phyloP scores from a whole-genome alignment of 2,888 invertebrate genomes.

The Ochropacha duplaris region DNA sequence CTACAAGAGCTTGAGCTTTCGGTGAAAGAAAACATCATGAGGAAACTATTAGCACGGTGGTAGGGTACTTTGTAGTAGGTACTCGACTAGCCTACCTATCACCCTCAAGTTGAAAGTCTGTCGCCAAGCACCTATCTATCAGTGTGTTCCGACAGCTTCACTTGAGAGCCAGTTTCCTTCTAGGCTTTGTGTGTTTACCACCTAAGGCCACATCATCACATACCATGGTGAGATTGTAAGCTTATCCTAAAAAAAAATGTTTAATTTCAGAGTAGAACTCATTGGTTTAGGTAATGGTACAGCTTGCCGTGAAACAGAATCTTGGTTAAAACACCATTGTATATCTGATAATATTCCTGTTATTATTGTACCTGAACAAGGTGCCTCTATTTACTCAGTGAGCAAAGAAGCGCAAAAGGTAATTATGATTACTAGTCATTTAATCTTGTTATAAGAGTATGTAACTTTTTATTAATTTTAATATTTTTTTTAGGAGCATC shows the following conservation, averaged over 20 bases:
- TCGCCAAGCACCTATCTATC: too few species aligned
- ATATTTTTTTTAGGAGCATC: slow-evolving; percentile 86
- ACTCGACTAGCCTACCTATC: too few species aligned
- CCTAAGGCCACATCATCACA: too few species aligned
- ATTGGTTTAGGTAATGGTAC: slow-evolving; percentile 96
- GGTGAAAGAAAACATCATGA: too few species aligned
- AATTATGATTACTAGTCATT: slow-evolving; percentile 10
- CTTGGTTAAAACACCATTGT: slow-evolving; percentile 84
- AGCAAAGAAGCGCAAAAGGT: slow-evolving; percentile 90
- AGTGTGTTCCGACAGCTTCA: too few species aligned
- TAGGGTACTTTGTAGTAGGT: too few species aligned
- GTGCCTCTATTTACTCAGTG: slow-evolving; percentile 96
- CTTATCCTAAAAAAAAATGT: not conserved
- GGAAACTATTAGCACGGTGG: too few species aligned
- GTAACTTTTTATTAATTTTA: not conserved
- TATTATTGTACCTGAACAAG: slow-evolving; percentile 94
- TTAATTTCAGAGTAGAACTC: slow-evolving; percentile 85
- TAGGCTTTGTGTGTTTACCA: too few species aligned
- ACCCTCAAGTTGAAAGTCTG: too few species aligned
- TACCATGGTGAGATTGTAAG: too few species aligned
- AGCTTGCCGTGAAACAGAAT: slow-evolving; percentile 94
- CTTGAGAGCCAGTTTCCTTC: too few species aligned
- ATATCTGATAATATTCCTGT: slow-evolving; percentile 84
- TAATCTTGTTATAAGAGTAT: not conserved
- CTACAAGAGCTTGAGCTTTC: too few species aligned